phyloP scores from a whole-genome alignment of 2,888 invertebrate species.

The Drosophila mayaguana region DNA sequence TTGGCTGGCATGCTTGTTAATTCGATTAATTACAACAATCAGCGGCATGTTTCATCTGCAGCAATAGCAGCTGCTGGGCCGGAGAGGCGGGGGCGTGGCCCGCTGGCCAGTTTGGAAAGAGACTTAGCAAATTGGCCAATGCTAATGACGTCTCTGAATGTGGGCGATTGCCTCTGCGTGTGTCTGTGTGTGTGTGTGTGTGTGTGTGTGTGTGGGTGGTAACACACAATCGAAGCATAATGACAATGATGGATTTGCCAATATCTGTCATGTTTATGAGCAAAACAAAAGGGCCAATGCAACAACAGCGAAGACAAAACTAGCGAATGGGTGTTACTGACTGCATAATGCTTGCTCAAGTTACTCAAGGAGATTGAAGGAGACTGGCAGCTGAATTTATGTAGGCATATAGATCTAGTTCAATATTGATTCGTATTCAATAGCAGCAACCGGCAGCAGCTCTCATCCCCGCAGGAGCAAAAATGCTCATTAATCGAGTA shows the following conservation, averaged over 20 bases:
- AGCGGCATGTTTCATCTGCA: slow-evolving; percentile 81
- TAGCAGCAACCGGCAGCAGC: not conserved
- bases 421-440: no score
- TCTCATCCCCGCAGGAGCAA: not conserved
- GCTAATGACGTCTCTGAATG: slow-evolving; percentile 65
- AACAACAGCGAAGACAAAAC: not conserved
- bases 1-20: slow-evolving; percentile 74
- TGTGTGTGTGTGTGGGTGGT: slow-evolving; percentile 9
- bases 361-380: no score
- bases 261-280: slow-evolving; percentile 84
- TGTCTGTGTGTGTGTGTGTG: slow-evolving; percentile 20
- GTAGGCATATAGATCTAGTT: not conserved
- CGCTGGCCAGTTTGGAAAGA: slow-evolving; percentile 36
- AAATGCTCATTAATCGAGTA: not conserved
- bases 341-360: not conserved
- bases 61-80: slow-evolving; percentile 39
- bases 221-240: slow-evolving; percentile 84
- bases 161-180: slow-evolving; percentile 2
- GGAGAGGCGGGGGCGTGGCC: slow-evolving; percentile 11
- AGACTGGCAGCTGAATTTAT: not conserved
- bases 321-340: not conserved
- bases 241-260: slow-evolving; percentile 85
- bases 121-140: slow-evolving; percentile 74
- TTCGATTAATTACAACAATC: slow-evolving; percentile 85
- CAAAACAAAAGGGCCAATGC: slow-evolving; percentile 63